Conservation (phyloP, 2,797 vertebrate genomes). For the Simalia tracyae region DNA sequence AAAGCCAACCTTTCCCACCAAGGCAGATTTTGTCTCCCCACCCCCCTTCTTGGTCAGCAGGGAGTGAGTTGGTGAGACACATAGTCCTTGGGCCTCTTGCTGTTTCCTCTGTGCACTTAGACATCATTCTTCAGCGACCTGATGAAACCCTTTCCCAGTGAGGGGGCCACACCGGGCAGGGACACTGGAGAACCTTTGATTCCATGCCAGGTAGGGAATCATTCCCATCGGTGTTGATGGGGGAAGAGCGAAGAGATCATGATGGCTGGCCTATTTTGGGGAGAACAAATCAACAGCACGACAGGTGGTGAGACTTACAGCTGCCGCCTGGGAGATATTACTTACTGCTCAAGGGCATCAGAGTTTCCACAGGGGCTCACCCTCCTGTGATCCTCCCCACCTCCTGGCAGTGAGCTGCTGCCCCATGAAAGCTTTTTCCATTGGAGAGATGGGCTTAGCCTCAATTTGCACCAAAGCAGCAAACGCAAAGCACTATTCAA, state of each 20-base stretch:
- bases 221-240: constrained; percentile 38
- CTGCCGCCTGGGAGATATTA: constrained; percentile 58
- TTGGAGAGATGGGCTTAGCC: constrained; percentile 3
- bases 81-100: constrained; percentile 14
- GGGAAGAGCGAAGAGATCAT: constrained; percentile 48
- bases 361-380: constrained; percentile 62
- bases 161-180: constrained; percentile 29
- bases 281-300: constrained; percentile 64
- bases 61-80: constrained; percentile 14
- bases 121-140: constrained; percentile 41
- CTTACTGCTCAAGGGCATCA: constrained; percentile 69
- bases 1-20: background rate
- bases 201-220: constrained; percentile 49
- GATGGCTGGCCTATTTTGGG: constrained; percentile 69
- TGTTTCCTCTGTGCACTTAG: constrained; percentile 32
- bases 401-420: constrained; percentile 46
- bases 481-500: background rate
- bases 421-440: constrained; percentile 26
- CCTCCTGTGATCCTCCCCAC: constrained; percentile 52
- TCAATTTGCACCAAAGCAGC: constrained; percentile 23
- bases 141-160: constrained; percentile 32
- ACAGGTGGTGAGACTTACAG: constrained; percentile 65
- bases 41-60: background rate
- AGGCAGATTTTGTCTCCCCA: background rate
- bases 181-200: constrained; percentile 48